Evolutionary conservation across 1,140 invertebrate genomes (phyloP), one percentile per base, ranked within the genome.

Genomic region (Cherax quadricarinatus): DNA sequence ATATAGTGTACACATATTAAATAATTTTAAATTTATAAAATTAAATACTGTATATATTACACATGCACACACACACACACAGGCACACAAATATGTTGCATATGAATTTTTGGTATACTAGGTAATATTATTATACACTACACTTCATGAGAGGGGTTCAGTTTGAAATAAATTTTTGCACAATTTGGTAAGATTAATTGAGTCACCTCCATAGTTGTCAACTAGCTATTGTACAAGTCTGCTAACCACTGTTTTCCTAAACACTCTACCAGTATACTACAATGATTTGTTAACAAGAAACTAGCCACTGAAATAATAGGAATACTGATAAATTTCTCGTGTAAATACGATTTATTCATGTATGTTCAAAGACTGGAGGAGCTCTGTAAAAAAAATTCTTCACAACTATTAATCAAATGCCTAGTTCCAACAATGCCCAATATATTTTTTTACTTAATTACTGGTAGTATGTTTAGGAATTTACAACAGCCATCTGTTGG

Each of bases 171-270:
- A 62, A 57, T 79, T 41, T 80, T 62, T 88, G 51, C 53, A 79
- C 73, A 88, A 80, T 24, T 81, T 88, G 86, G 86, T 88, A 75
- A 49, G 60, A 18, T 88, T 88, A 5, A 88, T 91, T 91, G 90
- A 91, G 90, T 91, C 90, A 91, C 90, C 85, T 91, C 90, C 84
- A 49, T 82, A 60, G 78, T 86, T 81, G 90, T 91, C 85, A 90
- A 91, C 90, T 91, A 91, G 79, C 84, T 91, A 91, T 91, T 91
- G 84, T 87, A 91, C 90, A 91, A 91, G 75, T 91, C 73, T 91
- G 70, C 75, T 30, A 80, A 84, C 90, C 57, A 73, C 48, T 91
- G 90, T 86, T 51, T 51, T 75, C 84, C 79, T 80, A 51, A 60
- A 81, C 90, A 82, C 51, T 51, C 82, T 91, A 75, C 90, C 90